These are phyloP conservation scores for Sterna hirundo DNA, from an alignment of 2,113 vertebrate species.

Conservation along the genomic window DNA sequence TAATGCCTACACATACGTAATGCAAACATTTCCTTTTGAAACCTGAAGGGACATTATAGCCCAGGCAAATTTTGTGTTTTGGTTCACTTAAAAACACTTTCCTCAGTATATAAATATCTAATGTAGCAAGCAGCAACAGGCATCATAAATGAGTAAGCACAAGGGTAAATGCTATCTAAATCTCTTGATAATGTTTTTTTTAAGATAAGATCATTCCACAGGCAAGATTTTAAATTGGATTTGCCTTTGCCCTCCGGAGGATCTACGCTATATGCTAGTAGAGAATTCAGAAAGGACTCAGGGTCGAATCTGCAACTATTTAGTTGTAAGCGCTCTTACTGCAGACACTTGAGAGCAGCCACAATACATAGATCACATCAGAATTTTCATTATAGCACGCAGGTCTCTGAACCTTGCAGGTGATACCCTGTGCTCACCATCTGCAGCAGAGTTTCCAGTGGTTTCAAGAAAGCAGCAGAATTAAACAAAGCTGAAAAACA, in stretches of 20 bases:
- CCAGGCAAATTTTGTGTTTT: not conserved
- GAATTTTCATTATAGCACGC: not conserved
- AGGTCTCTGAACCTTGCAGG: not conserved
- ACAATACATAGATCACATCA: not conserved
- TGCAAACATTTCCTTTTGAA: not conserved
- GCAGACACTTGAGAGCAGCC: not conserved
- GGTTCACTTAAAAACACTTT: not conserved
- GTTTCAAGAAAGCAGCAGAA: not conserved
- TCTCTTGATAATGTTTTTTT: not conserved
- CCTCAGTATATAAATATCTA: not conserved
- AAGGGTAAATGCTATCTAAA: not conserved
- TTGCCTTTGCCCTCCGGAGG: not conserved
- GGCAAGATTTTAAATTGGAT: not conserved
- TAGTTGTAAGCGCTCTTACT: not conserved
- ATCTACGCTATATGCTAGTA: not conserved
- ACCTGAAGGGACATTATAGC: not conserved
- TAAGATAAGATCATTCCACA: not conserved
- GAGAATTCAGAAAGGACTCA: not conserved
- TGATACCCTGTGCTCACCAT: not conserved
- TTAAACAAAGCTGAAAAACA: not conserved
- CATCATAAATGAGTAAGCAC: not conserved
- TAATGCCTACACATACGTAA: not conserved
- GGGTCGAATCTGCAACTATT: not conserved
- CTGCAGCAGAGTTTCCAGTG: not conserved
- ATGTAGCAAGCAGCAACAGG: not conserved